A percentile compares a stretch with the other conserved stretches of the same genome.
Conservation (phyloP, 2,888 invertebrate species). For the Mesoligia furuncula region DNA sequence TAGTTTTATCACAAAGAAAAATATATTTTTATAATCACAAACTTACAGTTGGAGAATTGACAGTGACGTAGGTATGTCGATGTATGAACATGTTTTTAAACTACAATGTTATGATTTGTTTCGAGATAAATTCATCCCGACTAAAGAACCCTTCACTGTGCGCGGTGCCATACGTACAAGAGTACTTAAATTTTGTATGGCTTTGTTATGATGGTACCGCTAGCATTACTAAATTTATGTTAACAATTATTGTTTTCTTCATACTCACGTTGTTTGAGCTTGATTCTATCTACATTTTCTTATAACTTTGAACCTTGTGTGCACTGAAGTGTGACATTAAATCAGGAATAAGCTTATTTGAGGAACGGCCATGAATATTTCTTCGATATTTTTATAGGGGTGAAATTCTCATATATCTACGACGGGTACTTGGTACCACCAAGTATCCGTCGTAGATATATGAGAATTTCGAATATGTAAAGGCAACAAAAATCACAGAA, state of each 20-base stretch:
- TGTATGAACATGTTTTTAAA: neutral
- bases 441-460: too few species aligned
- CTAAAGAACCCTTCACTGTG: neutral
- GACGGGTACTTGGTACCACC: too few species aligned
- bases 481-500: neutral
- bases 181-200: neutral
- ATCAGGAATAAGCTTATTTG: conserved; percentile 26
- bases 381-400: conserved; percentile 17
- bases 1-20: neutral
- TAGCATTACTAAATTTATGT: neutral
- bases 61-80: neutral
- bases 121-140: neutral
- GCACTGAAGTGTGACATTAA: conserved; percentile 33
- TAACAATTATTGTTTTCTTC: neutral
- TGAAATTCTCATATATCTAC: neutral
- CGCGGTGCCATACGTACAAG: neutral
- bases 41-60: neutral
- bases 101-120: neutral
- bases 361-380: conserved; percentile 20
- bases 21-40: neutral
- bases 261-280: neutral
- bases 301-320: conserved; percentile 11
- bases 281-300: neutral
- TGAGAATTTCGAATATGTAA: neutral
- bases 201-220: neutral